Percentiles rank a stretch among this genome's conserved stretches.
Conservation (phyloP, 2,797 vertebrate species). For the Thamnophis elegans region DNA sequence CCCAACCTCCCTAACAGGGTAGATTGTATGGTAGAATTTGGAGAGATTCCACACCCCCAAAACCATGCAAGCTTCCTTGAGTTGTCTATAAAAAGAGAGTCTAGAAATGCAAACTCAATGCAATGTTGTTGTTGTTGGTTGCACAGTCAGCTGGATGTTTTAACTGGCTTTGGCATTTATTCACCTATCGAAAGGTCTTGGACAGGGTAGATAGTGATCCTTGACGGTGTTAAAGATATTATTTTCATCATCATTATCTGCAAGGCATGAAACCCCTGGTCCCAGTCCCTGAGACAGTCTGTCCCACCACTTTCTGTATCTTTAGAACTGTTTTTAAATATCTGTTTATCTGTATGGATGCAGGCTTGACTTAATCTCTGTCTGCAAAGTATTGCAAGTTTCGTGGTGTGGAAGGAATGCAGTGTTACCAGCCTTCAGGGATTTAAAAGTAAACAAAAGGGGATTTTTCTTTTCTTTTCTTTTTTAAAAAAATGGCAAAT, state of each 20-base stretch:
- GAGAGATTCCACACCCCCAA: background rate
- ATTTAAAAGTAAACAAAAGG: background rate
- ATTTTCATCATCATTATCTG: background rate
- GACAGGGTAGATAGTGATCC: background rate
- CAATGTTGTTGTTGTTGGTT: background rate
- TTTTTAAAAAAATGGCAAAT: background rate
- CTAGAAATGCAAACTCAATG: background rate
- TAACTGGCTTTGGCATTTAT: background rate
- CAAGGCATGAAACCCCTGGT: background rate
- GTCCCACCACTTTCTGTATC: background rate
- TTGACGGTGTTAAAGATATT: background rate
- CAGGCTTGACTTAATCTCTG: background rate
- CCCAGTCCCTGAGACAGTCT: background rate
- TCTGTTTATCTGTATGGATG: background rate
- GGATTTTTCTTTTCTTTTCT: background rate
- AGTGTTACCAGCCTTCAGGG: background rate
- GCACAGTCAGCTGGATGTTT: background rate
- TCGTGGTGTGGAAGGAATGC: conserved; percentile 5
- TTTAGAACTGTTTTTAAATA: background rate
- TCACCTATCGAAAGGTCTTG: background rate
- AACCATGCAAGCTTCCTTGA: background rate
- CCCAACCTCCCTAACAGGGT: background rate
- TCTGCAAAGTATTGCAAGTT: conserved; percentile 16
- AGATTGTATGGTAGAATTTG: background rate
- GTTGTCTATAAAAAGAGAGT: background rate